phyloP scores from a whole-genome alignment of 2,113 vertebrate genomes.

The Cercopithecus mona region DNA sequence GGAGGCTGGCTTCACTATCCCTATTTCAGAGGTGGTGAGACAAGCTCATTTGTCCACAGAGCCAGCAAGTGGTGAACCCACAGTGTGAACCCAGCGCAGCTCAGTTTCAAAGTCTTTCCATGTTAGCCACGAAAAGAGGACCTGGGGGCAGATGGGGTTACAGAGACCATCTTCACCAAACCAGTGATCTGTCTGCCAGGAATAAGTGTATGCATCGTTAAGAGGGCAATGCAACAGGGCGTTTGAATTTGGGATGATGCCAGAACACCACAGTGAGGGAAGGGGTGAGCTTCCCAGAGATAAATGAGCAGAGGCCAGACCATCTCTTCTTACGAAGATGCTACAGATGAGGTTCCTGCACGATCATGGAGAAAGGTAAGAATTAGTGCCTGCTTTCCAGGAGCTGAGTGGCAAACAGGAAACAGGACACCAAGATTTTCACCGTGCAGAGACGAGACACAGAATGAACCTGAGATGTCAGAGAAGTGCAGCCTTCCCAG shows the following conservation, averaged over 20 bases:
- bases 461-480: neutral
- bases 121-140: neutral
- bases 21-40: neutral
- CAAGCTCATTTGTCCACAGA: neutral
- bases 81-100: neutral
- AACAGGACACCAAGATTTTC: neutral
- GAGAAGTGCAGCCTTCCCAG: neutral
- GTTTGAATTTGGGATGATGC: neutral
- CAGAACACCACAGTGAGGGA: neutral
- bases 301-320: neutral
- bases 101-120: neutral
- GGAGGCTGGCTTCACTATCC: neutral
- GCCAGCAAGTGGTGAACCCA: neutral
- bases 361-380: neutral
- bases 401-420: neutral
- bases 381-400: neutral
- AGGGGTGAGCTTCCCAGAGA: neutral
- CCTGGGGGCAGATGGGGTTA: neutral
- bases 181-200: neutral
- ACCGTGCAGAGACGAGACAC: neutral
- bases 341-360: rapidly evolving
- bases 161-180: neutral
- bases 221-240: rapidly evolving
- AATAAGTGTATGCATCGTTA: neutral
- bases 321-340: neutral